A percentile compares a stretch with the other conserved stretches of the same genome.
phyloP scores from a whole-genome alignment of 2,797 vertebrate genomes.

The Scolopax rusticola region DNA sequence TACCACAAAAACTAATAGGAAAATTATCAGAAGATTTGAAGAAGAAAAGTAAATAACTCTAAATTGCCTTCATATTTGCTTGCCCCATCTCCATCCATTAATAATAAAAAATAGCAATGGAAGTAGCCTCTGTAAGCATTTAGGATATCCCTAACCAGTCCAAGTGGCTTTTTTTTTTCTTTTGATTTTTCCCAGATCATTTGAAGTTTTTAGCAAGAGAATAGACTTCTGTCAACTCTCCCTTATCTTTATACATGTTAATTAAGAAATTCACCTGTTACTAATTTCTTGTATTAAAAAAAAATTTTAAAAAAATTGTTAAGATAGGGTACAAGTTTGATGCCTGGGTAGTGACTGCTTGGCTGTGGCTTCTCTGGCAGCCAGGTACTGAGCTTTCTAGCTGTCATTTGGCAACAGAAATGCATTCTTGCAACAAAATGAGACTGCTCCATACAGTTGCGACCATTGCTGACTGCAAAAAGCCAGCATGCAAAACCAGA shows the following conservation, averaged over 20 bases:
- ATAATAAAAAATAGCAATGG: not conserved
- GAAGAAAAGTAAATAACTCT: not conserved
- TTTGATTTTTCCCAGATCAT: not conserved
- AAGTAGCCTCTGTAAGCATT: not conserved
- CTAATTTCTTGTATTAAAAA: not conserved
- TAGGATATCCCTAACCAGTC: not conserved
- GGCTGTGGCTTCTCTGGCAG: not conserved
- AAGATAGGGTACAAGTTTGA: not conserved
- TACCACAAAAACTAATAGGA: not conserved
- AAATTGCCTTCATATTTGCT: not conserved
- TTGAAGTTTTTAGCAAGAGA: not conserved
- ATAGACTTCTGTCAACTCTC: not conserved
- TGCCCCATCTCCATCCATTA: not conserved
- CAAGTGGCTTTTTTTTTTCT: no score
- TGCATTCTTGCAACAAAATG: not conserved
- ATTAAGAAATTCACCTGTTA: not conserved
- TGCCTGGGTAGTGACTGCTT: no score
- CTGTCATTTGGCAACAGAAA: not conserved
- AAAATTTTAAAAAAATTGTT: no score
- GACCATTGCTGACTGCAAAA: not conserved
- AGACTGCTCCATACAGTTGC: not conserved
- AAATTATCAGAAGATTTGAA: constrained; percentile 7
- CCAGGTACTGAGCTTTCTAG: not conserved
- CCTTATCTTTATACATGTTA: not conserved
- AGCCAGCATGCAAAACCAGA: not conserved